phyloP scores from a whole-genome alignment of 2,113 vertebrate genomes.

The Ibidorhyncha struthersii region DNA sequence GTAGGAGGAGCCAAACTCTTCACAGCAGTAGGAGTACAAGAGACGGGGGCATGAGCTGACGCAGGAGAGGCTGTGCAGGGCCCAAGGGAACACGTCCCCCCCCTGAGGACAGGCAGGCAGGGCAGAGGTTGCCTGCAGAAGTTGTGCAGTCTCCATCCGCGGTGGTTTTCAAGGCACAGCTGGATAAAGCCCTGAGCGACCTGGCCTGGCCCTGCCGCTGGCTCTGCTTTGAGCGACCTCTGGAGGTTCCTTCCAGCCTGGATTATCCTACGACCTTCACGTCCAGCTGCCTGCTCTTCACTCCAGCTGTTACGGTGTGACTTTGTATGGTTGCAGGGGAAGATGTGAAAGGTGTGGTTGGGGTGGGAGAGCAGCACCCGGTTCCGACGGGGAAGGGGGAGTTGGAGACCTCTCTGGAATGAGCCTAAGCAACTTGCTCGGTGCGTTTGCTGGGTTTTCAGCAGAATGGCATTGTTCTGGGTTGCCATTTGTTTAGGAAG shows the following conservation, averaged over 20 bases:
- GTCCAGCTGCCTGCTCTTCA: neutral
- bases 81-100: rapidly evolving
- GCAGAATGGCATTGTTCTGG: neutral
- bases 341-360: neutral
- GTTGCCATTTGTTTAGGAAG: neutral
- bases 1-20: neutral
- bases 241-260: rapidly evolving
- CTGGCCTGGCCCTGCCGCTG: neutral
- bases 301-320: neutral
- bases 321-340: rapidly evolving
- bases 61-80: neutral
- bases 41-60: rapidly evolving
- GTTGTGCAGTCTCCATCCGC: neutral
- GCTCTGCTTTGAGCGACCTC: neutral
- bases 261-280: neutral
- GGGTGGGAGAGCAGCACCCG: rapidly evolving
- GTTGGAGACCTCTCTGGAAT: neutral
- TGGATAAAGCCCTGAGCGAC: neutral
- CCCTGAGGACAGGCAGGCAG: rapidly evolving
- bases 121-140: neutral
- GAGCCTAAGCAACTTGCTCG: neutral
- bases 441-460: neutral
- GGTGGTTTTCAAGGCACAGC: neutral
- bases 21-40: rapidly evolving
- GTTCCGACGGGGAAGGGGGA: neutral